A percentile compares a stretch with the other conserved stretches of the same genome.
Evolutionary conservation across 2,113 vertebrate species (phyloP).

Genomic region (Spermophilus dauricus): DNA sequence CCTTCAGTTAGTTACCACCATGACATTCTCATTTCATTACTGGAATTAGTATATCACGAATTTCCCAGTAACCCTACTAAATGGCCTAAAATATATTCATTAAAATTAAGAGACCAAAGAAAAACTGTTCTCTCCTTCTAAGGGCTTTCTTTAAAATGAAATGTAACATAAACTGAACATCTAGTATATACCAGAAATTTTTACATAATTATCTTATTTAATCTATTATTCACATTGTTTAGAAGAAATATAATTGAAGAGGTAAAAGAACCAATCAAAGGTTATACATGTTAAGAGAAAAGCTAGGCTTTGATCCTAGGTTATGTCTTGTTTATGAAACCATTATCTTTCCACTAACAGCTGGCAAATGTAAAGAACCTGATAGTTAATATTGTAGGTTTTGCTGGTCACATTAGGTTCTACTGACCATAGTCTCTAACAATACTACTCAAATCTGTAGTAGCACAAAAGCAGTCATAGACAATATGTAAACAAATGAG

Average conservation of each 20-base stretch:
- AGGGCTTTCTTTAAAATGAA: constrained; percentile 49
- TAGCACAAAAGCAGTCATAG: background rate
- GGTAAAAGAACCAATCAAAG: background rate
- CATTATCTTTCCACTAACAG: background rate
- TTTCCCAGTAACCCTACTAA: background rate
- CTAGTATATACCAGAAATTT: background rate
- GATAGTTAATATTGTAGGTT: background rate
- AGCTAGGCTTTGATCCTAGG: background rate
- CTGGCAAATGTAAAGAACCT: background rate
- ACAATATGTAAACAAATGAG: background rate
- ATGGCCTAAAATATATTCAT: background rate
- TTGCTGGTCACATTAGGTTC: background rate
- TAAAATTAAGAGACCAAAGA: constrained; percentile 31
- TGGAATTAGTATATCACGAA: background rate
- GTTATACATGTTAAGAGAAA: background rate
- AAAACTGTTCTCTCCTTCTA: background rate
- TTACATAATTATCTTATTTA: constrained; percentile 30
- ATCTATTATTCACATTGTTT: constrained; percentile 54
- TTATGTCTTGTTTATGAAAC: background rate
- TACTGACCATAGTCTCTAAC: background rate
- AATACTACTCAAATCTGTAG: background rate
- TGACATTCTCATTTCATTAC: background rate
- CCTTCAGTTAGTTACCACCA: background rate
- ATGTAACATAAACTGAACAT: constrained; percentile 13
- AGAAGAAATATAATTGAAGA: background rate